Percentiles rank a stretch among this genome's conserved stretches.
Conservation (phyloP, 1,140 invertebrate species). For the Dufourea novaeangliae region DNA sequence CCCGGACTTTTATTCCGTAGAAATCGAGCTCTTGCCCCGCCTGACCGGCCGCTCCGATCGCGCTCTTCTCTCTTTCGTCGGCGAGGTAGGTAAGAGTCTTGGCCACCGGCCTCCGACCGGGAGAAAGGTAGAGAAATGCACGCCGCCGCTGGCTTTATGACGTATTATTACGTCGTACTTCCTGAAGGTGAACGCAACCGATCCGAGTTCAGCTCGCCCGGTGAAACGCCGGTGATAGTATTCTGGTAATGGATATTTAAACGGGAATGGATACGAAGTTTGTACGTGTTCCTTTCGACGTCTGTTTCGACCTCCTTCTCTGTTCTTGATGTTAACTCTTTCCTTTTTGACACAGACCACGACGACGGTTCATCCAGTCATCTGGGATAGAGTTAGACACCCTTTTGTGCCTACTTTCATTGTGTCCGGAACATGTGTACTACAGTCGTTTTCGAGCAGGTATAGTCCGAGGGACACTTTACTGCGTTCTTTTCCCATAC, state of each 20-base stretch:
- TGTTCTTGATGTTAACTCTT: too few relatives aligned
- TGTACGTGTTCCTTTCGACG: too few relatives aligned
- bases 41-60: too few relatives aligned
- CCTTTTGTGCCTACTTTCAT: neutral
- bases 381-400: neutral
- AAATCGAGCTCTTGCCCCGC: neutral
- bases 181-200: conserved; percentile 1
- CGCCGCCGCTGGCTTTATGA: conserved; percentile 19
- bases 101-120: neutral
- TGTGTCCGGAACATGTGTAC: neutral
- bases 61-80: conserved; percentile 3
- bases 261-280: neutral
- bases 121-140: conserved; percentile 28
- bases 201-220: neutral
- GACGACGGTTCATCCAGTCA: neutral
- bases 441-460: neutral
- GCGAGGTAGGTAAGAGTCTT: neutral
- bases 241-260: neutral
- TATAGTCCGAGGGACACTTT: neutral
- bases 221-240: neutral
- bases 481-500: neutral
- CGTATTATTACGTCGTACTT: conserved; percentile 34
- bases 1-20: conserved; percentile 27
- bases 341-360: neutral
- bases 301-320: too few relatives aligned